Conservation (phyloP, 2,113 vertebrate genomes). For the Myrmecobius fasciatus region DNA sequence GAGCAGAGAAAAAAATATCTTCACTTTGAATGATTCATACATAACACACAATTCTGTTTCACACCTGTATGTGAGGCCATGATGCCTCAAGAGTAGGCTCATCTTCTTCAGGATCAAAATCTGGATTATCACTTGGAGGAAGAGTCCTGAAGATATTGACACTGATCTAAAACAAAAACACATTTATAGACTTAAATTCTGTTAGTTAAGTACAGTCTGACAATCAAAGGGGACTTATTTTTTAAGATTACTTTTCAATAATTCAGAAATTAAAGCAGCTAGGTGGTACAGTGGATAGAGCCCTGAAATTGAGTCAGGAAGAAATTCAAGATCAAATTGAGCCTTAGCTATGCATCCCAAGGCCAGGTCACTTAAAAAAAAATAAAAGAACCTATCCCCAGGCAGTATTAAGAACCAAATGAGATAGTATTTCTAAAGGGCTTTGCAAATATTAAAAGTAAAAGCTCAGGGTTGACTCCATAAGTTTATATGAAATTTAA, state of each 20-base stretch:
- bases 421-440: not conserved
- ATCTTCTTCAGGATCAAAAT: conserved; percentile 99
- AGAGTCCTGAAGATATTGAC: conserved; percentile 98
- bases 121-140: conserved; percentile 97
- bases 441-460: not conserved
- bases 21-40: conserved; percentile 14
- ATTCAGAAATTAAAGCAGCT: not conserved
- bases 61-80: conserved; percentile 98
- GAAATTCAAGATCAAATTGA: not conserved
- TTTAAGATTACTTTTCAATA: not conserved
- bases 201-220: not conserved
- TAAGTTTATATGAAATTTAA: not conserved
- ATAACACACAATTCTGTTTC: not conserved
- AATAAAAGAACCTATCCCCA: not conserved
- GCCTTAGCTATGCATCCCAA: not conserved
- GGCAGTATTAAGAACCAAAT: not conserved
- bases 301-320: not conserved
- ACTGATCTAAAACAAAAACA: conserved; percentile 89
- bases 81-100: conserved; percentile 97
- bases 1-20: conserved; percentile 36
- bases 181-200: conserved; percentile 40
- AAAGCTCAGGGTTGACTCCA: not conserved
- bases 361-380: not conserved
- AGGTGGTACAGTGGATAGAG: not conserved
- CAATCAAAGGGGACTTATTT: not conserved